Evolutionary conservation across 1,140 invertebrate species (phyloP).

Genomic region (Papilio glaucus): DNA sequence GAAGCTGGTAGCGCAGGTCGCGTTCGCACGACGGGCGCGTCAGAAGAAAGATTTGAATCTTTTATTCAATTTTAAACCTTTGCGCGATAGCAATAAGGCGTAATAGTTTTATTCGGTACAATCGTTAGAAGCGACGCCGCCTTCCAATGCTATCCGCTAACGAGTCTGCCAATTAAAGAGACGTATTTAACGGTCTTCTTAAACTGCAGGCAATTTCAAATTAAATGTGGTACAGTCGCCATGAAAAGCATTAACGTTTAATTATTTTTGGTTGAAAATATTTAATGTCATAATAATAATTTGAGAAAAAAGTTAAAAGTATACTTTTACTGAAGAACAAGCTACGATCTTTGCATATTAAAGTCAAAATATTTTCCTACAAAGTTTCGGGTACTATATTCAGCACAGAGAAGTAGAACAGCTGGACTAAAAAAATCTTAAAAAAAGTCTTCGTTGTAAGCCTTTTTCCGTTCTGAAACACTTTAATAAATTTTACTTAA

Average conservation of each 20-base stretch:
- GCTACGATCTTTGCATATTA: background rate
- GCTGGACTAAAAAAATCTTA: background rate
- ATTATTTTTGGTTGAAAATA: background rate
- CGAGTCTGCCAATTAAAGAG: slow-evolving; percentile 63
- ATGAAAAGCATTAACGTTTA: background rate
- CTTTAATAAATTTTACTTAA: slow-evolving; percentile 76
- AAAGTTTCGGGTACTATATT: background rate
- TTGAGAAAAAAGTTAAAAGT: too few relatives aligned
- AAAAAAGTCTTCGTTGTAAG: slow-evolving; percentile 22
- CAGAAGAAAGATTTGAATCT: slow-evolving; percentile 6
- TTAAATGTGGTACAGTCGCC: slow-evolving; percentile 40
- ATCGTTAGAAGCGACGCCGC: slow-evolving; percentile 40
- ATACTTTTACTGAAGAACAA: background rate
- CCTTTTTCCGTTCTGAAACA: slow-evolving; percentile 46
- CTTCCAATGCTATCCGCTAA: slow-evolving; percentile 56
- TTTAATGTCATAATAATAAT: background rate
- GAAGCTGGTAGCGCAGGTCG: slow-evolving; percentile 54
- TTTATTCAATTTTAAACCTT: slow-evolving; percentile 40
- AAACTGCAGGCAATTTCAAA: slow-evolving; percentile 49
- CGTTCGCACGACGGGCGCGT: slow-evolving; percentile 47
- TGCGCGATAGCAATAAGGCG: slow-evolving; percentile 35
- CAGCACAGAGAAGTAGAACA: background rate
- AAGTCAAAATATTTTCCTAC: background rate
- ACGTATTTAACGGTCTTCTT: slow-evolving; percentile 55
- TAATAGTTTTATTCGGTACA: slow-evolving; percentile 22